Base-by-base conservation (phyloP, 2,888 invertebrate species). In the Aspidiotus destructor region DNA sequence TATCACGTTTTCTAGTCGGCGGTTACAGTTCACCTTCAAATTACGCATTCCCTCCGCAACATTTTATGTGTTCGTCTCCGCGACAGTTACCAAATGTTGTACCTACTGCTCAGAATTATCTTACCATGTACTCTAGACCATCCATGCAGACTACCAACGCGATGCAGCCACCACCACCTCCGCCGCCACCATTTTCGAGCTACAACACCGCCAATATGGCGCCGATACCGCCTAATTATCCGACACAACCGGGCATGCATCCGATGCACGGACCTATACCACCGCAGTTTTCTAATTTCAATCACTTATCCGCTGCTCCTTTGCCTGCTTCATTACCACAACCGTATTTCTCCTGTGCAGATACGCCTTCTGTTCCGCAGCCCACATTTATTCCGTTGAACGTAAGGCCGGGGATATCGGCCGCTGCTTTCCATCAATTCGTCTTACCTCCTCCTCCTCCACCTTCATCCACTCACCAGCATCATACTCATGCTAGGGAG, bases 1-100 rank as follows among this genome's bases (percentile, higher is more conserved):
- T 53, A 6, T 28, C 63, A 15, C 52, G 40, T 40, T 63, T 52
- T 53, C n/a, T 63, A 53, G 63, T 63, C 63, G 63, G 63, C 41
- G 63, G 63, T 17, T 63, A 63, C 54, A 63, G 52, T n/a, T 13
- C 65, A 10, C 65, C 65, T n/a, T 48, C 57, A 6, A 65, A 65
- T 58, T 65, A 17, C 41, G 40, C 65, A 65, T 65, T 65, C 65
- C 65, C 65, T 28, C 65, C 65, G 15, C 65, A 65, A 41, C 65
- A 42, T 10, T 65, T 65, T 57, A 41, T 65, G 42, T 65, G 58
- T 41, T 65, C 65, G 17, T 58, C 65, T 41, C 57, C 65, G 16
- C 65, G 65, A 15, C 65, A 65, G 65, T 65, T 65, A 65, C 65
- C 65, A 65, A 65, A 60, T 40, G 65, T 57, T 11, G 65, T 52